Percentiles rank a stretch among this genome's conserved stretches.
Conservation (phyloP, 1,140 invertebrate genomes). For the Monochamus saltuarius region DNA sequence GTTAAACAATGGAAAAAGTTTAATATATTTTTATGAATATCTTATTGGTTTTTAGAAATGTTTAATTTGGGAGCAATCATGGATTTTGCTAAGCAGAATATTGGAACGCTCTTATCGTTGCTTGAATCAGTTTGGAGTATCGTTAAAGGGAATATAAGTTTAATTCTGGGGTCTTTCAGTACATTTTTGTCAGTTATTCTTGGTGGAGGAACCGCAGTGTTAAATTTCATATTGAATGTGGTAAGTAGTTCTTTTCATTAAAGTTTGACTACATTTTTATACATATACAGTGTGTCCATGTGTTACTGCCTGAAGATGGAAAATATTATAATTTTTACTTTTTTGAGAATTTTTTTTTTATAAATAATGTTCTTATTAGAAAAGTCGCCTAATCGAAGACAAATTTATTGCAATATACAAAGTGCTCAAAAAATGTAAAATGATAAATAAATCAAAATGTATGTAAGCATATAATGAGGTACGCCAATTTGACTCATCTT, state of each 20-base stretch:
- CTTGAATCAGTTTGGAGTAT: constrained; percentile 92
- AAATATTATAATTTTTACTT: too few relatives aligned
- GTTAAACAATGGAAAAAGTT: constrained; percentile 45
- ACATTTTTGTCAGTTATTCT: constrained; percentile 85
- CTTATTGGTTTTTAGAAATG: constrained; percentile 59
- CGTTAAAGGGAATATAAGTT: constrained; percentile 86
- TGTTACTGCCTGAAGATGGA: too few relatives aligned
- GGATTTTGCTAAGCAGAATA: constrained; percentile 86
- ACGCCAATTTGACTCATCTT: too few relatives aligned
- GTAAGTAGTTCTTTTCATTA: constrained; percentile 58
- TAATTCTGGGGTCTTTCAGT: constrained; percentile 84
- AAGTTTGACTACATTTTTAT: constrained; percentile 3
- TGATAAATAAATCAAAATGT: too few relatives aligned
- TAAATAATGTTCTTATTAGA: too few relatives aligned
- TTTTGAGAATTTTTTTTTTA: too few relatives aligned
- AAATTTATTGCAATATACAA: too few relatives aligned
- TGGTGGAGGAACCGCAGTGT: constrained; percentile 88
- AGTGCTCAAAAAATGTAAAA: too few relatives aligned
- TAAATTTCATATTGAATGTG: constrained; percentile 90
- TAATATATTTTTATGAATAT: background rate
- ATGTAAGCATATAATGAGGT: too few relatives aligned
- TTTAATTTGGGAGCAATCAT: constrained; percentile 75
- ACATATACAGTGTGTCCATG: too few relatives aligned
- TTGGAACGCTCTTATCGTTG: constrained; percentile 86
- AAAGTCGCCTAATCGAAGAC: too few relatives aligned